phyloP scores from a whole-genome alignment of 2,888 invertebrate species.

The Aplocera efformata region DNA sequence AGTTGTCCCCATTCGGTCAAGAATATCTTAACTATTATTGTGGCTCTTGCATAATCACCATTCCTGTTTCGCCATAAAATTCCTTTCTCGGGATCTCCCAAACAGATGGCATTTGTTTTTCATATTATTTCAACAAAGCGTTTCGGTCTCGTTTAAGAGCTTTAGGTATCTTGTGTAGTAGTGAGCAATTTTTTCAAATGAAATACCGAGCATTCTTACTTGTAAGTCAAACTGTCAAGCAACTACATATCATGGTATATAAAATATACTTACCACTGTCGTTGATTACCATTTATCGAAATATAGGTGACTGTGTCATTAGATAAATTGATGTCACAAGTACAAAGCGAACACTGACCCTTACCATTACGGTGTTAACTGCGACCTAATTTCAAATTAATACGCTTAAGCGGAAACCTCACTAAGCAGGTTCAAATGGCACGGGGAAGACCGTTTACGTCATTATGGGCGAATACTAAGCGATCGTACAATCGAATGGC shows the following conservation, averaged over 20 bases:
- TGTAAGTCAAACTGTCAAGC: too few relatives aligned
- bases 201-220: too few relatives aligned
- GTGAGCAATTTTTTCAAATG: too few relatives aligned
- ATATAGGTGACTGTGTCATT: conserved; percentile 23
- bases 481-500: conserved; percentile 50
- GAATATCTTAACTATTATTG: conserved; percentile 62
- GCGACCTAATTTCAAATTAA: conserved; percentile 79
- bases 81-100: conserved; percentile 20
- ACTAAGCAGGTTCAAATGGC: conserved; percentile 75
- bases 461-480: conserved; percentile 37
- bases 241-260: too few relatives aligned
- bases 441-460: conserved; percentile 53
- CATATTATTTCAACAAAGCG: conserved; percentile 1
- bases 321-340: conserved; percentile 19
- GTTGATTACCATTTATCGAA: not conserved
- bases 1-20: conserved; percentile 62
- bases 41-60: conserved; percentile 60
- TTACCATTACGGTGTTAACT: conserved; percentile 67
- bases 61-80: conserved; percentile 17
- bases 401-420: conserved; percentile 79
- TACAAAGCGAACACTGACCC: conserved; percentile 60
- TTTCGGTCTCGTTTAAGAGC: too few relatives aligned
- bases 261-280: too few relatives aligned
- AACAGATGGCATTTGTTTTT: conserved; percentile 25
- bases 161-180: too few relatives aligned